Conservation (phyloP, 2,888 invertebrate species). For the Hartigia nigra region DNA sequence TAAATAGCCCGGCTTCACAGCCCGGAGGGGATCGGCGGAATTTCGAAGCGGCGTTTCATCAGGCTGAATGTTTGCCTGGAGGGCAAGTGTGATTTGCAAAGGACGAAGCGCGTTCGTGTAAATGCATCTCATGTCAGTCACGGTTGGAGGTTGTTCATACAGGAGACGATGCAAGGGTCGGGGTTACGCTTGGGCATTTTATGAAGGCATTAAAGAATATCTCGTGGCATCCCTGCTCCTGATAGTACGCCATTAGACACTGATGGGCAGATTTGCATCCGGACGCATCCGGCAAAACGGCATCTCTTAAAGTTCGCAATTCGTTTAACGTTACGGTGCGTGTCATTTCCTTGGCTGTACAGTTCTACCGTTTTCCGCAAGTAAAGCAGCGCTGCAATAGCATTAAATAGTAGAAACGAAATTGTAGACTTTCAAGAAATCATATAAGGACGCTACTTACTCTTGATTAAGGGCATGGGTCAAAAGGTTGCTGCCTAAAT, state of each 20-base stretch:
- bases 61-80: slow-evolving; percentile 51
- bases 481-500: neutral
- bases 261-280: slow-evolving; percentile 2
- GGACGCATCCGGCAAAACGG: neutral
- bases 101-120: neutral
- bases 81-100: slow-evolving; percentile 21
- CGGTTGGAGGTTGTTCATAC: neutral
- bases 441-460: neutral
- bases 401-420: neutral
- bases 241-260: slow-evolving; percentile 25
- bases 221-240: slow-evolving; percentile 30
- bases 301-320: slow-evolving; percentile 4
- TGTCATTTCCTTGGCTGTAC: neutral
- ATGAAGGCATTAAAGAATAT: slow-evolving; percentile 47
- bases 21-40: slow-evolving; percentile 28
- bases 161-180: neutral
- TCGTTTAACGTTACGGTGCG: slow-evolving; percentile 18
- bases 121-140: neutral
- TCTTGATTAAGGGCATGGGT: neutral
- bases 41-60: slow-evolving; percentile 42
- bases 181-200: slow-evolving; percentile 41
- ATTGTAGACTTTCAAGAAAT: neutral
- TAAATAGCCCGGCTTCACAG: neutral
- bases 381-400: neutral
- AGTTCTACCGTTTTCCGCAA: neutral